Conservation (phyloP, 2,888 invertebrate species). For the Esperia sulphurella region DNA sequence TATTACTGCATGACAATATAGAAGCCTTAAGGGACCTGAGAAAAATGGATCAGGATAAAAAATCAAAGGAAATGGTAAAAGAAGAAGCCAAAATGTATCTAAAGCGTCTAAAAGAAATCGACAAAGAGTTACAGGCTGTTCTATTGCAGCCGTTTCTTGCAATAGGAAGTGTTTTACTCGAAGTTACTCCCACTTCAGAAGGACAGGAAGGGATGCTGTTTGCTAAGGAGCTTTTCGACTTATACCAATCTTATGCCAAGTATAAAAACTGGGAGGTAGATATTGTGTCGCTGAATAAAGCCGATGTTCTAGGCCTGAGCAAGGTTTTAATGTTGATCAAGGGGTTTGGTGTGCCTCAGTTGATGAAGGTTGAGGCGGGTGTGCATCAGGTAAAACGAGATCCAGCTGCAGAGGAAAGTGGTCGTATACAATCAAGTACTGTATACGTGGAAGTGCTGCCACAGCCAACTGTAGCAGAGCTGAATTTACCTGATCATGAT, state of each 20-base stretch:
- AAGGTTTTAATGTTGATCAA: constrained; percentile 83
- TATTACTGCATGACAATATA: constrained; percentile 79
- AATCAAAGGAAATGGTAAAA: constrained; percentile 82
- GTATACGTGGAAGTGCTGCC: constrained; percentile 93
- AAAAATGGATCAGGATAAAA: constrained; percentile 78
- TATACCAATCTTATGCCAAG: constrained; percentile 88
- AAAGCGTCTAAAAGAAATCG: constrained; percentile 74
- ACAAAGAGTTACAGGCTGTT: constrained; percentile 77
- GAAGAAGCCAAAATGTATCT: constrained; percentile 82
- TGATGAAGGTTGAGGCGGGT: constrained; percentile 91
- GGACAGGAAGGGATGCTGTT: constrained; percentile 99
- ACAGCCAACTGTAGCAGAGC: constrained; percentile 88
- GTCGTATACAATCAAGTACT: constrained; percentile 97
- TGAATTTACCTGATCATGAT: constrained; percentile 86
- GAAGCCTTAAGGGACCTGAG: constrained; percentile 81
- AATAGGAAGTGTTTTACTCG: constrained; percentile 83
- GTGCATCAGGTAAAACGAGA: constrained; percentile 98
- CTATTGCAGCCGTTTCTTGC: constrained; percentile 79
- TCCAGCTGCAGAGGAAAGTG: constrained; percentile 92
- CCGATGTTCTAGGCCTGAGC: constrained; percentile 83
- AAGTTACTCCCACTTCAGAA: constrained; percentile 94
- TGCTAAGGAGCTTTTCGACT: constrained; percentile 89
- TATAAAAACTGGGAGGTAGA: constrained; percentile 84
- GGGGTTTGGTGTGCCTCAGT: constrained; percentile 81
- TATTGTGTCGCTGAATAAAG: constrained; percentile 68